Evolutionary conservation across 2,888 invertebrate species (phyloP).

Genomic region (Micropterix aruncella): DNA sequence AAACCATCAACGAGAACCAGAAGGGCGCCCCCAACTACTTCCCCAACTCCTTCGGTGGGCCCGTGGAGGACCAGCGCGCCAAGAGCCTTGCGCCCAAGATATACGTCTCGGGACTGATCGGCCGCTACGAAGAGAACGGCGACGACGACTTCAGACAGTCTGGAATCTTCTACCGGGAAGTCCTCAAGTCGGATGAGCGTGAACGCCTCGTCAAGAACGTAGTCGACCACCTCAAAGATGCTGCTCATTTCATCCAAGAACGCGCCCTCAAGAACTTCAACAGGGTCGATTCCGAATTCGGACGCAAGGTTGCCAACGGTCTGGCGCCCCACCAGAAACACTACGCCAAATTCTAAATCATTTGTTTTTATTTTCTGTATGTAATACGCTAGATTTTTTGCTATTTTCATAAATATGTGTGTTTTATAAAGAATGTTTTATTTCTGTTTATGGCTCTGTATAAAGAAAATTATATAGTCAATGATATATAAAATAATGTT

Average conservation of each 20-base stretch:
- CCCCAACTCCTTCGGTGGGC: constrained; percentile 78
- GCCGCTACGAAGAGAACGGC: constrained; percentile 48
- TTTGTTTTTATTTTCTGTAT: no score
- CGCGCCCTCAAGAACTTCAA: constrained; percentile 74
- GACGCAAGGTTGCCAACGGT: constrained; percentile 54
- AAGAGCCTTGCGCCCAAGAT: constrained; percentile 29
- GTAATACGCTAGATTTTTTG: no score
- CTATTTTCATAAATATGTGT: no score
- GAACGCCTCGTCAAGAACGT: constrained; percentile 67
- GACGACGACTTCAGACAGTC: constrained; percentile 89
- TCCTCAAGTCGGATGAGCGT: constrained; percentile 59
- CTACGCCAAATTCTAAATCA: constrained; percentile 39
- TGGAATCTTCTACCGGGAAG: constrained; percentile 64
- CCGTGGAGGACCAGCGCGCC: constrained; percentile 43
- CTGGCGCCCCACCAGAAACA: constrained; percentile 42
- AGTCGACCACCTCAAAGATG: constrained; percentile 59
- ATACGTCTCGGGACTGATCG: constrained; percentile 49
- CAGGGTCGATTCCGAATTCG: constrained; percentile 67
- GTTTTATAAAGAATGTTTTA: no score
- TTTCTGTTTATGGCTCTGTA: no score
- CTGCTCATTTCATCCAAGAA: constrained; percentile 77
- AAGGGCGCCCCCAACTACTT: constrained; percentile 77
- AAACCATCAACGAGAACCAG: constrained; percentile 53
- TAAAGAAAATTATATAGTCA: no score
- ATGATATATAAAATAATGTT: no score